phyloP scores from a whole-genome alignment of 2,113 vertebrate genomes.

The Phrynocephalus versicolor region DNA sequence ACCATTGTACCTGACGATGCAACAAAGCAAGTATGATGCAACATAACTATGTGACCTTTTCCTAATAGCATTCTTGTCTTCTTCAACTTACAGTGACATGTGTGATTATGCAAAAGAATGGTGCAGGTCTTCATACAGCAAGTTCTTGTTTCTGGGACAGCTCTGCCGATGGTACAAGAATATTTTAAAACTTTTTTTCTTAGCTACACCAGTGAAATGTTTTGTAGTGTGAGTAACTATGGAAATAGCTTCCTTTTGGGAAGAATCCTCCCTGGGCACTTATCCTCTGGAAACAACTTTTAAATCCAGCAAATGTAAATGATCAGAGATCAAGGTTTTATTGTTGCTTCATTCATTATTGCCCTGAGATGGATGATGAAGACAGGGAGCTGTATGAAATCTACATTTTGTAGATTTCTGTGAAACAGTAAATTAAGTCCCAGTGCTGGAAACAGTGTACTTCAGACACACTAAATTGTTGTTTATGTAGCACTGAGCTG shows the following conservation, averaged over 20 bases:
- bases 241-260: not conserved
- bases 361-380: not conserved
- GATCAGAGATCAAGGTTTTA: not conserved
- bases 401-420: not conserved
- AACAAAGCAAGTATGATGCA: not conserved
- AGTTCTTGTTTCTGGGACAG: slow-evolving; percentile 97
- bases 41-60: slow-evolving; percentile 1
- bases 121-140: slow-evolving; percentile 91
- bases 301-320: not conserved
- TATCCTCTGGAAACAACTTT: not conserved
- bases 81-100: slow-evolving; percentile 82
- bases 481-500: not conserved
- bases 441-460: not conserved
- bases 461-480: not conserved
- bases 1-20: too few relatives aligned
- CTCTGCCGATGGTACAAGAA: slow-evolving; percentile 87
- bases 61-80: slow-evolving; percentile 47
- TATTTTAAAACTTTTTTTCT: not conserved
- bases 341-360: not conserved
- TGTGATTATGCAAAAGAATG: slow-evolving; percentile 96
- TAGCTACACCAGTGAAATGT: not conserved
- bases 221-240: not conserved
- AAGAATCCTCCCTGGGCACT: not conserved
- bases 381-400: not conserved
- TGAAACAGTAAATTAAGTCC: not conserved